These are phyloP conservation scores for Salarias fasciatus DNA, from an alignment of 2,797 vertebrate genomes.

Conservation along the genomic window DNA sequence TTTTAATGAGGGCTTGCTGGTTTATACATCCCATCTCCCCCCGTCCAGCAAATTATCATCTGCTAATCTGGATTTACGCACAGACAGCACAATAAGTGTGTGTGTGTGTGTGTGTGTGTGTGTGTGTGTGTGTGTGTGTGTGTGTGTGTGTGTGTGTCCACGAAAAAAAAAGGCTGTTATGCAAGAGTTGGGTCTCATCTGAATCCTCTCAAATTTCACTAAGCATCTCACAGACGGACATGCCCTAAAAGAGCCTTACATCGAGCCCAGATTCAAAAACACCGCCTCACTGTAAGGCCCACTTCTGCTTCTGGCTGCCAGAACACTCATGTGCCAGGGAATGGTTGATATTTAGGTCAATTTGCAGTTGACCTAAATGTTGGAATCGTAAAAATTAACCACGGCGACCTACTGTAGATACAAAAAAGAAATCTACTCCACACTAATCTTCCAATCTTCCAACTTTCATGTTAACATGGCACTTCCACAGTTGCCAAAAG, in stretches of 20 bases:
- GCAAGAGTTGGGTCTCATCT: slow-evolving; percentile 35
- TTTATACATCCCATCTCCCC: slow-evolving; percentile 55
- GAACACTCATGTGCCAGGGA: slow-evolving; percentile 20
- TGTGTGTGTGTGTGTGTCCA: slow-evolving; percentile 1
- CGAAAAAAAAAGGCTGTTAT: slow-evolving; percentile 28
- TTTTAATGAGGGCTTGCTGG: slow-evolving; percentile 67
- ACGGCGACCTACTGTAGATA: slow-evolving; percentile 6
- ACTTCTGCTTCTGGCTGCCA: slow-evolving; percentile 29
- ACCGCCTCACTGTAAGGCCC: slow-evolving; percentile 25
- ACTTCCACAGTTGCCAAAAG: slow-evolving; percentile 34
- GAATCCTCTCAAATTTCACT: slow-evolving; percentile 55
- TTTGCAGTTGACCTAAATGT: slow-evolving; percentile 49
- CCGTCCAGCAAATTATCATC: slow-evolving; percentile 64
- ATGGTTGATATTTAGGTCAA: slow-evolving; percentile 63
- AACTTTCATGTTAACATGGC: slow-evolving; percentile 56
- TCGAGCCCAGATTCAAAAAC: slow-evolving; percentile 35
- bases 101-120: slow-evolving; percentile 3
- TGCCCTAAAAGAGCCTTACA: slow-evolving; percentile 18
- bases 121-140: slow-evolving; percentile 5
- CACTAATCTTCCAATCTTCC: slow-evolving; percentile 55
- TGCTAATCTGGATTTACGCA: slow-evolving; percentile 76
- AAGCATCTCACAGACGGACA: slow-evolving; percentile 37
- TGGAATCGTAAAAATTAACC: slow-evolving; percentile 3
- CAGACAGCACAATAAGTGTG: slow-evolving; percentile 43
- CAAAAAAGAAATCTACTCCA: slow-evolving; percentile 23